Conservation (phyloP, 2,797 vertebrate species). For the Lemur catta region DNA sequence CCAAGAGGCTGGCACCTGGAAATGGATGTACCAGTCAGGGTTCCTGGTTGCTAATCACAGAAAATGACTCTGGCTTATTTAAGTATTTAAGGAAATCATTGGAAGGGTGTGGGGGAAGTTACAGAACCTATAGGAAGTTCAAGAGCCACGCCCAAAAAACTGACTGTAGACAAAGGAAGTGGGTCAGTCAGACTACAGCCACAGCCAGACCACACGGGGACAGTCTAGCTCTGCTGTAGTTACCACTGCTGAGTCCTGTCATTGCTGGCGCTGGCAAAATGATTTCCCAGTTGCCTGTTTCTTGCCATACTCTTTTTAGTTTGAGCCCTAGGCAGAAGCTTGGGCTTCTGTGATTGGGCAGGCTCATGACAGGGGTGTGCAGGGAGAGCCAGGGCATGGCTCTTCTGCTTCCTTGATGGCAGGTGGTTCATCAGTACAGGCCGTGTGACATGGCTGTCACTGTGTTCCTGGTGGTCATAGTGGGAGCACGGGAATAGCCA, state of each 20-base stretch:
- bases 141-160: neutral
- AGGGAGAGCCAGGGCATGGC: neutral
- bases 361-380: neutral
- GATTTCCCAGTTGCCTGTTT: neutral
- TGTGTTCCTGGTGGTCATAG: neutral
- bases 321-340: neutral
- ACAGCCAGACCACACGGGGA: neutral
- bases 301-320: neutral
- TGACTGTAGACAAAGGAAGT: neutral
- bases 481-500: neutral
- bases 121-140: neutral
- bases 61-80: neutral
- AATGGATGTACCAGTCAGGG: neutral
- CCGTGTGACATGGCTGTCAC: neutral
- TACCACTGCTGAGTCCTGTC: neutral
- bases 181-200: neutral
- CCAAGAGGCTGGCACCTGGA: neutral
- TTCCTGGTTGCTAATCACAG: neutral
- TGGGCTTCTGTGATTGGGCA: neutral
- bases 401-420: neutral
- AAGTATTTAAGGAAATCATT: neutral
- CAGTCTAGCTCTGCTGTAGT: neutral
- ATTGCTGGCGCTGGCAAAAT: neutral
- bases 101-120: neutral
- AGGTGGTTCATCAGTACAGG: neutral